Percentiles rank a stretch among this genome's conserved stretches.
Conservation (phyloP, 1,140 invertebrate species). For the Physella acuta region DNA sequence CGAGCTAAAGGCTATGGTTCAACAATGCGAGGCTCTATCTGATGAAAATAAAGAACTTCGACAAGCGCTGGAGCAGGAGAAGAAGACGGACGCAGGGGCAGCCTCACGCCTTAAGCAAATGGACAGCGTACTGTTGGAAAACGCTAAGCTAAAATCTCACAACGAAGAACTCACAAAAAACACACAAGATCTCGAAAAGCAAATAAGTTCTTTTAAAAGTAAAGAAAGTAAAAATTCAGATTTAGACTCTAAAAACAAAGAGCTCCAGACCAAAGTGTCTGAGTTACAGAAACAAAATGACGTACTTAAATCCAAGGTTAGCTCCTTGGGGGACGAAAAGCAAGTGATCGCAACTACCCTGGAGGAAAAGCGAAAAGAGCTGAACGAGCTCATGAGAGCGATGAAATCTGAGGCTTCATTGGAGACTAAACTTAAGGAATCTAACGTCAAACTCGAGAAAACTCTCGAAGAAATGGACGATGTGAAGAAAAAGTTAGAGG, state of each 20-base stretch:
- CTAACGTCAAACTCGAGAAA: conserved; percentile 15
- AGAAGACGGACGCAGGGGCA: not conserved
- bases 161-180: conserved; percentile 26
- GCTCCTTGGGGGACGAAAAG: conserved; percentile 10
- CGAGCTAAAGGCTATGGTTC: conserved; percentile 29
- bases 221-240: not conserved
- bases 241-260: conserved; percentile 14
- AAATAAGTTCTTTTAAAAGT: not conserved
- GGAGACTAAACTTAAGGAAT: conserved; percentile 20
- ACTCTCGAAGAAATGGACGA: conserved; percentile 19
- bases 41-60: conserved; percentile 30
- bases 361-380: conserved; percentile 25
- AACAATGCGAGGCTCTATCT: conserved; percentile 27
- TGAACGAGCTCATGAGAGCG: conserved; percentile 18
- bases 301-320: conserved; percentile 6
- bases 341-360: not conserved
- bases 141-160: conserved; percentile 21
- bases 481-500: conserved; percentile 21
- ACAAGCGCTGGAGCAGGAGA: conserved; percentile 13
- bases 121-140: conserved; percentile 15
- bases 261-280: conserved; percentile 7
- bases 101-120: conserved; percentile 17
- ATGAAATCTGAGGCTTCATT: conserved; percentile 21
- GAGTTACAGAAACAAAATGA: conserved; percentile 22
- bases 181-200: conserved; percentile 2